These are phyloP conservation scores for Brachionus plicatilis DNA, from an alignment of 1,140 invertebrate species.

Conservation along the genomic window DNA sequence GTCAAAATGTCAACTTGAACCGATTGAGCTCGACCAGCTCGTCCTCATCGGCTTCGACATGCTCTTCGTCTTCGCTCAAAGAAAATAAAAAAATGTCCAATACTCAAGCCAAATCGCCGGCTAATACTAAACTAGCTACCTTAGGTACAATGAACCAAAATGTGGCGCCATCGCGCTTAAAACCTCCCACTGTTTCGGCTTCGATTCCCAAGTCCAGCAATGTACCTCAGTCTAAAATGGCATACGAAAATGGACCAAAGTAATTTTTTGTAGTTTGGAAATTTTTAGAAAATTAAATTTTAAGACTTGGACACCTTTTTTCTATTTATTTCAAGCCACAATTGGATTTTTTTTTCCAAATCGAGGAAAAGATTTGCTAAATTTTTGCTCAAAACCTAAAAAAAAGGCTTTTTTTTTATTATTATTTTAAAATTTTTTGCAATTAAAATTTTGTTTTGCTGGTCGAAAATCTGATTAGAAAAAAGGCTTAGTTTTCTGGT, in stretches of 20 bases:
- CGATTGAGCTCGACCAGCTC: conserved; percentile 12
- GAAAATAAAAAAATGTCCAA: conserved; percentile 24
- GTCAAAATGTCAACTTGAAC: conserved; percentile 17
- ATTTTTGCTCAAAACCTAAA: too few species aligned
- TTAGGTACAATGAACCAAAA: neutral
- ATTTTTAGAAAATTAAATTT: neutral
- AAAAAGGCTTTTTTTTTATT: too few species aligned
- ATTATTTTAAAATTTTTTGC: too few species aligned
- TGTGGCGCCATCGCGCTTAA: neutral
- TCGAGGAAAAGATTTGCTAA: too few species aligned
- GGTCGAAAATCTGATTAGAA: too few species aligned
- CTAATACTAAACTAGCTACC: neutral
- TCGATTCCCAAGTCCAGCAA: neutral
- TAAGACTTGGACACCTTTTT: neutral
- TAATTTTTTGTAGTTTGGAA: neutral
- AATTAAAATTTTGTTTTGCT: too few species aligned
- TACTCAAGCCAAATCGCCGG: neutral
- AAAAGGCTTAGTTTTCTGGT: too few species aligned
- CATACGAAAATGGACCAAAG: neutral
- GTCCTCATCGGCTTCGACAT: neutral
- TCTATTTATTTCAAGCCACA: too few species aligned
- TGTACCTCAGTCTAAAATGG: neutral
- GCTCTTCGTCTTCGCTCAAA: conserved; percentile 16
- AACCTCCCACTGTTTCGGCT: neutral
- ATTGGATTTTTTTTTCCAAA: too few species aligned